Conservation (phyloP, 2,113 vertebrate genomes). For the Cettia cetti region DNA sequence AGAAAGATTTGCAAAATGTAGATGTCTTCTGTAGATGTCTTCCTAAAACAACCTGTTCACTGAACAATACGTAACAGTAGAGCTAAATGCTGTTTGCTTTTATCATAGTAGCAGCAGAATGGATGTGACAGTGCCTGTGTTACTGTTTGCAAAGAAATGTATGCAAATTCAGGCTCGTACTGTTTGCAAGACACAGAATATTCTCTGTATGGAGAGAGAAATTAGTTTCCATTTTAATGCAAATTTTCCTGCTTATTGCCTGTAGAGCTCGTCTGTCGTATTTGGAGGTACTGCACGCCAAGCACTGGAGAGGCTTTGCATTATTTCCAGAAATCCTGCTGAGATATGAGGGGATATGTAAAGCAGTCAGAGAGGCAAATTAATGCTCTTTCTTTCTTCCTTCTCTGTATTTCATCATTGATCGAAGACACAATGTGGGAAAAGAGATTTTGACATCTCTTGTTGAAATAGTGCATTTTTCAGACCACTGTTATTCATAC, state of each 20-base stretch:
- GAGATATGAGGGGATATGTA: not conserved
- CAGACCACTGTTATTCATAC: not conserved
- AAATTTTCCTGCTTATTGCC: not conserved
- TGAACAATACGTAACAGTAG: not conserved
- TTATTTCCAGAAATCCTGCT: slow-evolving; percentile 15
- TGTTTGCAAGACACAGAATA: slow-evolving; percentile 20
- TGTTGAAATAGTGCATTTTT: not conserved
- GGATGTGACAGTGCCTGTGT: not conserved
- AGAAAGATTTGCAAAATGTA: not conserved
- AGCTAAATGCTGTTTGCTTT: not conserved
- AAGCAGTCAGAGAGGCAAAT: not conserved
- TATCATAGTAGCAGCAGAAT: slow-evolving; percentile 7
- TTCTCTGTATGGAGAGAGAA: slow-evolving; percentile 28
- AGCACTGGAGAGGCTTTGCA: not conserved
- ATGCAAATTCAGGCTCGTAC: not conserved
- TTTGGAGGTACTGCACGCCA: slow-evolving; percentile 11
- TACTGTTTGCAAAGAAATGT: slow-evolving; percentile 24
- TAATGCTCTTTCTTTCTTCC: not conserved
- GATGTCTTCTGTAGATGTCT: not conserved
- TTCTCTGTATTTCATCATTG: not conserved
- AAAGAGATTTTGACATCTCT: not conserved
- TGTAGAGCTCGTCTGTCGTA: slow-evolving; percentile 15
- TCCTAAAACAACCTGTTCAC: not conserved
- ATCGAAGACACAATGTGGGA: not conserved
- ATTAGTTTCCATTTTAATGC: slow-evolving; percentile 62